Percentiles rank a stretch among this genome's conserved stretches.
Conservation (phyloP, 2,888 invertebrate genomes). For the Plagodis pulveraria region DNA sequence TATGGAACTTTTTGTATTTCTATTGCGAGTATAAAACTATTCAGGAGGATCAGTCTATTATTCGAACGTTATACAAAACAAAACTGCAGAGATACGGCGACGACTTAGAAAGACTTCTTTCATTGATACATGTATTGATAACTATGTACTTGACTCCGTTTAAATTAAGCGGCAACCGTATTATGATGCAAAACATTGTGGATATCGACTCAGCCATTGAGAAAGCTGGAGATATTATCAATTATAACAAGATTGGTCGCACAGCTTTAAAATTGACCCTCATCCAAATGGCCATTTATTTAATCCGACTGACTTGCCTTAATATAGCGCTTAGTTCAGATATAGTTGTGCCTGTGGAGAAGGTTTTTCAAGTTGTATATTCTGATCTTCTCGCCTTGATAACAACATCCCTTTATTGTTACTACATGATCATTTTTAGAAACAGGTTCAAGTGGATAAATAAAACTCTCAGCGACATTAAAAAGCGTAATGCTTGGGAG, state of each 20-base stretch:
- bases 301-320: slow-evolving; percentile 50
- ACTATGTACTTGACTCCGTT: slow-evolving; percentile 60
- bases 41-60: slow-evolving; percentile 56
- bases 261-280: slow-evolving; percentile 41
- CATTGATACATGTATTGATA: slow-evolving; percentile 49
- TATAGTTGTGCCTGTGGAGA: slow-evolving; percentile 50
- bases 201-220: slow-evolving; percentile 55
- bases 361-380: slow-evolving; percentile 57
- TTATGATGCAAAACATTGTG: slow-evolving; percentile 46
- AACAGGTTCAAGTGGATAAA: slow-evolving; percentile 58
- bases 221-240: slow-evolving; percentile 49
- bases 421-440: slow-evolving; percentile 47
- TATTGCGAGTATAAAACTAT: slow-evolving; percentile 54
- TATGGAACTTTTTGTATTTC: slow-evolving; percentile 51
- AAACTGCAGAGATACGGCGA: slow-evolving; percentile 66
- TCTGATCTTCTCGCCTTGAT: slow-evolving; percentile 54
- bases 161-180: slow-evolving; percentile 43
- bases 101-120: slow-evolving; percentile 53
- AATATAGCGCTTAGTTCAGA: slow-evolving; percentile 52
- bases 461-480: slow-evolving; percentile 53
- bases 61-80: slow-evolving; percentile 61
- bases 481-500: slow-evolving; percentile 48
- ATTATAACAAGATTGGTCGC: slow-evolving; percentile 48
- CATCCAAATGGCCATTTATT: slow-evolving; percentile 44
- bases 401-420: slow-evolving; percentile 53